These are phyloP conservation scores for Miniopterus natalensis DNA, from an alignment of 2,113 vertebrate species.

Conservation along the genomic window DNA sequence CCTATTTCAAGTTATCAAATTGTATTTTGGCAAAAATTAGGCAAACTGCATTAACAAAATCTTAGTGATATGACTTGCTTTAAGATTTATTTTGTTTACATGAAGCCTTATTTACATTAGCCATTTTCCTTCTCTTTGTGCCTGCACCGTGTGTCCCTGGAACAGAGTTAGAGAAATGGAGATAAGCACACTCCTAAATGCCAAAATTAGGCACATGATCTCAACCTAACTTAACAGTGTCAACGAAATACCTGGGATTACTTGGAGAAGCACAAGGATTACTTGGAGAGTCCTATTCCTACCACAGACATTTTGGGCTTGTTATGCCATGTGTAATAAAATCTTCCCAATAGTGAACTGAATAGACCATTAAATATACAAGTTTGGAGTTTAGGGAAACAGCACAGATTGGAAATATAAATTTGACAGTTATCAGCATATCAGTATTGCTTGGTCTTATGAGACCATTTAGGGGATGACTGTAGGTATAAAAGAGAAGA, in stretches of 20 bases:
- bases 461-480: background rate
- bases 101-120: background rate
- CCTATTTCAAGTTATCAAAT: background rate
- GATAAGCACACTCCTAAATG: background rate
- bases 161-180: background rate
- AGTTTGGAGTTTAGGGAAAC: background rate
- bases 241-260: background rate
- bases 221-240: background rate
- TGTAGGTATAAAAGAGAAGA: background rate
- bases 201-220: background rate
- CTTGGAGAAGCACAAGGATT: background rate
- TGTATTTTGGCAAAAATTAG: background rate
- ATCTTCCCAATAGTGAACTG: background rate
- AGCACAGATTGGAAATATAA: background rate
- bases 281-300: background rate
- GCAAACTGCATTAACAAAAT: background rate
- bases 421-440: background rate
- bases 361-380: background rate
- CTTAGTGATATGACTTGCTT: background rate
- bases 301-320: background rate
- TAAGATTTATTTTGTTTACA: background rate
- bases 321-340: background rate
- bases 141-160: fast-evolving
- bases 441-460: background rate
- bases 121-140: background rate